A percentile compares a stretch with the other conserved stretches of the same genome.
Evolutionary conservation across 2,797 vertebrate genomes (phyloP).

Genomic region (Sitta carolinensis): DNA sequence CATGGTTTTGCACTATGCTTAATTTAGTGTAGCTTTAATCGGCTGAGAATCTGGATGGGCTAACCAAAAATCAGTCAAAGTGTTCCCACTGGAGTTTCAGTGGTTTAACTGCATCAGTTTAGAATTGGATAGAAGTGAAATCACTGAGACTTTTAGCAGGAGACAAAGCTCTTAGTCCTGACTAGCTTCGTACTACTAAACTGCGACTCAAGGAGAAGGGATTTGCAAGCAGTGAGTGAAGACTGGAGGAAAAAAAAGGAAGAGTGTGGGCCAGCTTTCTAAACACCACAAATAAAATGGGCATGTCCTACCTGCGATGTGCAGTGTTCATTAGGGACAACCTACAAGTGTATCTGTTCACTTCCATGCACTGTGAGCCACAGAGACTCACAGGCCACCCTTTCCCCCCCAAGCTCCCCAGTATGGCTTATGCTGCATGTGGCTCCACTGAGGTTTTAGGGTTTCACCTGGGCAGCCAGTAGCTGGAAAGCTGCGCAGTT

Average conservation of each 20-base stretch:
- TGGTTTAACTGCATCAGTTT: background rate
- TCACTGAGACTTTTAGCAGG: background rate
- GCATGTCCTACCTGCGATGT: accelerated
- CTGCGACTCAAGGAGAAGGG: background rate
- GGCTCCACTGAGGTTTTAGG: background rate
- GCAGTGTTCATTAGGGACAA: background rate
- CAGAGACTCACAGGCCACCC: background rate
- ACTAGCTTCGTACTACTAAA: background rate
- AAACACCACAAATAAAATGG: accelerated
- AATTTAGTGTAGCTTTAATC: background rate
- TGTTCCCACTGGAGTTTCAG: background rate
- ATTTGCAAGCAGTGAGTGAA: background rate
- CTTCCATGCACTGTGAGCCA: background rate
- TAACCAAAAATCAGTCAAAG: background rate
- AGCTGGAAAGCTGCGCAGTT: background rate
- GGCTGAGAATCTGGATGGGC: background rate
- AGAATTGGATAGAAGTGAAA: background rate
- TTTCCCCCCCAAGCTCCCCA: background rate
- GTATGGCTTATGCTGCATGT: accelerated
- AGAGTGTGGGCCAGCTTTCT: background rate
- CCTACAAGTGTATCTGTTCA: background rate
- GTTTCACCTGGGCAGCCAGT: background rate
- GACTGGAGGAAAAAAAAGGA: background rate
- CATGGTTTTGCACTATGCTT: background rate
- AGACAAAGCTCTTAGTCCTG: background rate